These are phyloP conservation scores for Regulus satrapa DNA, from an alignment of 2,113 vertebrate species.

Conservation along the genomic window DNA sequence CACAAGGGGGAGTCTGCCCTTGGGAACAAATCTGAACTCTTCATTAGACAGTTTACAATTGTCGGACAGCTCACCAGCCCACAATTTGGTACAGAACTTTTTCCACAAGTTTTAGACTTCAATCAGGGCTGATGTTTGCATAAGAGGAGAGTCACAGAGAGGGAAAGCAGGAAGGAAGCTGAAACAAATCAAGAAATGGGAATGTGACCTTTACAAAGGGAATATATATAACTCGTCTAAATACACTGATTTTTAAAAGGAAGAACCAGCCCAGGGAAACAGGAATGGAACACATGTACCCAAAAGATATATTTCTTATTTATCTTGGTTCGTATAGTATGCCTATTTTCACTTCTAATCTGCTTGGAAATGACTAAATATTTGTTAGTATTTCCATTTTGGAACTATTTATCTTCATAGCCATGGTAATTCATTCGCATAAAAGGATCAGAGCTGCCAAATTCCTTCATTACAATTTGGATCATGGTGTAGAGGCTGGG, in stretches of 20 bases:
- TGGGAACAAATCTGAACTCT: background rate
- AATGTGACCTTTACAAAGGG: background rate
- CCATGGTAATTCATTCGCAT: conserved; percentile 50
- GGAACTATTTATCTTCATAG: conserved; percentile 67
- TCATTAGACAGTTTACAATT: background rate
- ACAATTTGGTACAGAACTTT: background rate
- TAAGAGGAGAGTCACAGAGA: background rate
- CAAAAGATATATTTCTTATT: conserved; percentile 13
- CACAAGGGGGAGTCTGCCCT: conserved; percentile 51
- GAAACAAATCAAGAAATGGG: background rate
- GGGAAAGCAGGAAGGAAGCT: background rate
- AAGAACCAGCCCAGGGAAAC: conserved; percentile 10
- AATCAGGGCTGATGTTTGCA: conserved; percentile 3
- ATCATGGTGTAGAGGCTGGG: background rate
- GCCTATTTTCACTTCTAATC: conserved; percentile 50
- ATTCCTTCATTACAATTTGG: conserved; percentile 45
- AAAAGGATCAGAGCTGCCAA: conserved; percentile 49
- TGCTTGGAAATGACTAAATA: conserved; percentile 56
- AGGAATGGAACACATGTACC: background rate
- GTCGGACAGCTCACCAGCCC: background rate
- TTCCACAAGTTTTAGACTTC: background rate
- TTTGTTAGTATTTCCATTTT: conserved; percentile 68
- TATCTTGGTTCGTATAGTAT: conserved; percentile 32
- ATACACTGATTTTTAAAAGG: background rate
- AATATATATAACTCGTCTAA: background rate